Percentiles rank a stretch among this genome's conserved stretches.
phyloP scores from a whole-genome alignment of 2,888 invertebrate genomes.

The Dendrolimus pini region DNA sequence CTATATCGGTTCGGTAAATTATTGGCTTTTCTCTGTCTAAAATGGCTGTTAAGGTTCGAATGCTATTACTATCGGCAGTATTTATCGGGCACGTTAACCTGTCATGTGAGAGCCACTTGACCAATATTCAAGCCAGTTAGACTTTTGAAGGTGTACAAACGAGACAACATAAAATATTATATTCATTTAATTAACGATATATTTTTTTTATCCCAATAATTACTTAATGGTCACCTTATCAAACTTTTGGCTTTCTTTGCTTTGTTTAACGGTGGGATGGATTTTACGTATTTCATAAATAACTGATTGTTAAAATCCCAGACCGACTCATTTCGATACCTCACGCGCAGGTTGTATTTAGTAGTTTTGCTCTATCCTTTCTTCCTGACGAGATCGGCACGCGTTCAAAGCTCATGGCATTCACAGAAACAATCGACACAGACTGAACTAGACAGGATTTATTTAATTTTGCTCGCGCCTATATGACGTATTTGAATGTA shows the following conservation, averaged over 20 bases:
- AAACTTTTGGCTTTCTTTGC: background rate
- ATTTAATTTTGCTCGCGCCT: too few relatives aligned
- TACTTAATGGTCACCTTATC: background rate
- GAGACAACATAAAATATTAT: background rate
- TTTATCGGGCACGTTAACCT: constrained; percentile 46
- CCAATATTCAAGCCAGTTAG: constrained; percentile 31
- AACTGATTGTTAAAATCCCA: too few relatives aligned
- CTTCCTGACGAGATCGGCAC: background rate
- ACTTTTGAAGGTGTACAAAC: background rate
- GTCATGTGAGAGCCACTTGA: constrained; percentile 32
- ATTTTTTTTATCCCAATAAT: background rate
- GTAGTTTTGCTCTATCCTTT: background rate
- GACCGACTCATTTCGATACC: too few relatives aligned
- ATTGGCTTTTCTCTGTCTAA: constrained; percentile 33
- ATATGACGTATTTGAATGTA: background rate
- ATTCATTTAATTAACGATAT: background rate
- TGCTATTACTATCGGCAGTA: constrained; percentile 30
- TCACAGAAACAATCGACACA: too few relatives aligned
- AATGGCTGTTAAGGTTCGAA: constrained; percentile 44
- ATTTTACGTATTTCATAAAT: too few relatives aligned
- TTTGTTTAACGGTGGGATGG: too few relatives aligned
- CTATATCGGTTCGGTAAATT: constrained; percentile 41
- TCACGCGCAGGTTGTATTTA: background rate
- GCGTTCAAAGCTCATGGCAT: background rate
- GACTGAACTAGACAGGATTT: too few relatives aligned